A percentile compares a stretch with the other conserved stretches of the same genome.
phyloP scores from a whole-genome alignment of 2,113 vertebrate genomes.

The Perca schrenkii region DNA sequence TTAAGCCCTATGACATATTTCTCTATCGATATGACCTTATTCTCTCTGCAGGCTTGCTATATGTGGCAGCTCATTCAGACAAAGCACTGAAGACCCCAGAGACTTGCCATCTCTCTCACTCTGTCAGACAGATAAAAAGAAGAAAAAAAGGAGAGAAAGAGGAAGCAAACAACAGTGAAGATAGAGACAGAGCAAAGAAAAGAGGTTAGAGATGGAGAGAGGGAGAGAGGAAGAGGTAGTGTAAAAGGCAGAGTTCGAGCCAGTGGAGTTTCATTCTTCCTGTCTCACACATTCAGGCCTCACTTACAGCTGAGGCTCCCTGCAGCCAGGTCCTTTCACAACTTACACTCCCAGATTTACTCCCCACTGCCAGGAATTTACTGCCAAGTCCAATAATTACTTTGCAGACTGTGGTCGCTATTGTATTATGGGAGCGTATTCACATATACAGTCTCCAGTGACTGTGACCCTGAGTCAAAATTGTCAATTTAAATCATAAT shows the following conservation, averaged over 20 bases:
- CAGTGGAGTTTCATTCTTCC: slow-evolving; percentile 48
- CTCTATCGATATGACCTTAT: slow-evolving; percentile 1
- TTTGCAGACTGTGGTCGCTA: slow-evolving; percentile 55
- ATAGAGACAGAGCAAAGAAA: slow-evolving; percentile 1
- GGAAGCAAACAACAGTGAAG: background rate
- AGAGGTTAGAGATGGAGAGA: slow-evolving; percentile 20
- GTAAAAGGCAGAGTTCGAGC: background rate
- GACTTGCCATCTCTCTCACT: slow-evolving; percentile 19
- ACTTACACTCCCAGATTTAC: slow-evolving; percentile 33
- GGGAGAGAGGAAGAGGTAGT: background rate
- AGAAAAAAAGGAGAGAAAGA: background rate
- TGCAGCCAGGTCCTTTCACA: slow-evolving; percentile 59
- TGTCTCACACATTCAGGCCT: slow-evolving; percentile 54
- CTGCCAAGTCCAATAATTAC: slow-evolving; percentile 73
- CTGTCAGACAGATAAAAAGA: slow-evolving; percentile 15
- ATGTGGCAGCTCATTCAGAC: slow-evolving; percentile 37
- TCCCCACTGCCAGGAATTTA: slow-evolving; percentile 44
- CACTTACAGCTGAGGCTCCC: slow-evolving; percentile 51
- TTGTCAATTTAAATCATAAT: slow-evolving; percentile 80
- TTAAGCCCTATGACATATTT: background rate
- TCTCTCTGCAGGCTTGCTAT: slow-evolving; percentile 13
- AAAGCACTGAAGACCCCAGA: slow-evolving; percentile 33
- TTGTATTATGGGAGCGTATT: slow-evolving; percentile 58
- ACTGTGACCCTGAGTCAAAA: slow-evolving; percentile 68
- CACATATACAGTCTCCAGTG: slow-evolving; percentile 49